These are phyloP conservation scores for Catharus ustulatus DNA, from an alignment of 2,797 vertebrate genomes.

Conservation along the genomic window DNA sequence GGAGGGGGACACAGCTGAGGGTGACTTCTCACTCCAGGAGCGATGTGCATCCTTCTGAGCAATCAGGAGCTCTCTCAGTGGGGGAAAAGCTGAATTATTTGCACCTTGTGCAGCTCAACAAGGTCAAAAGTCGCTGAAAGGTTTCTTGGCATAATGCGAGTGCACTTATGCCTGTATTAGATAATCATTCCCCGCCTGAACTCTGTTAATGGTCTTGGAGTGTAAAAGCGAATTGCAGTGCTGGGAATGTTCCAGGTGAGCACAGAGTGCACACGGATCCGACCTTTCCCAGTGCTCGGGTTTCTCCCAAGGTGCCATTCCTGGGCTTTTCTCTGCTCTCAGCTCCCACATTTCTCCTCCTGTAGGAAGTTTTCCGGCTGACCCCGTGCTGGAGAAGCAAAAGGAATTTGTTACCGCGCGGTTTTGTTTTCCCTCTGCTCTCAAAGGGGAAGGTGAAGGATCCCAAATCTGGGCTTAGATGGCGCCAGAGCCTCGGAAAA, in stretches of 20 bases:
- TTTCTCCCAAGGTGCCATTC: background rate
- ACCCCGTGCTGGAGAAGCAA: background rate
- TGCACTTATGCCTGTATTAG: background rate
- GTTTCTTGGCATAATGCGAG: background rate
- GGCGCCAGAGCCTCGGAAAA: background rate
- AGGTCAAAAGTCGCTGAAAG: background rate
- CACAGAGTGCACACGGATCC: background rate
- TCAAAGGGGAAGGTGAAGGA: background rate
- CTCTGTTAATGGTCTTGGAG: background rate
- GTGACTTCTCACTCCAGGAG: background rate
- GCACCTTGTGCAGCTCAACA: background rate
- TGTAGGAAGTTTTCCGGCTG: background rate
- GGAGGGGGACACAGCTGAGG: background rate
- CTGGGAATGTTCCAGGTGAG: background rate
- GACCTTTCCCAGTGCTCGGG: background rate
- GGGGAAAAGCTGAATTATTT: background rate
- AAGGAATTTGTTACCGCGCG: fast-evolving
- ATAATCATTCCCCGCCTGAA: background rate
- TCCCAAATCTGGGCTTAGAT: background rate
- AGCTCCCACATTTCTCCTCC: background rate
- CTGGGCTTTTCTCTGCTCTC: background rate
- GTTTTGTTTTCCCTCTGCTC: background rate
- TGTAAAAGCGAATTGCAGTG: background rate
- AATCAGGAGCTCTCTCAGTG: background rate
- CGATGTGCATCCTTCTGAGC: background rate